Evolutionary conservation across 2,113 vertebrate species (phyloP).

Genomic region (Mionectes macconnelli): DNA sequence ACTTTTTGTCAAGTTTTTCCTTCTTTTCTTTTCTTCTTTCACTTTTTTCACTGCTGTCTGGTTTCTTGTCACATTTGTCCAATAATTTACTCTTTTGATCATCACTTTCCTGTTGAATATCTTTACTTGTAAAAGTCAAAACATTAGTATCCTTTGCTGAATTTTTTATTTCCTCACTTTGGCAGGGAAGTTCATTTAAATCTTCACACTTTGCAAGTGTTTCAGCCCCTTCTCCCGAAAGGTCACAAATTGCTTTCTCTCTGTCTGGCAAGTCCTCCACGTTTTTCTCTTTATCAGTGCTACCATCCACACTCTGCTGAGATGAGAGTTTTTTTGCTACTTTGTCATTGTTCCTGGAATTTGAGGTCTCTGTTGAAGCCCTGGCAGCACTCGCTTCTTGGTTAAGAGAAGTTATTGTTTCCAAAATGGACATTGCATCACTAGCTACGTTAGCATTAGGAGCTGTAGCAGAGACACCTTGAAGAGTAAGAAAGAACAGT

Average conservation of each 20-base stretch:
- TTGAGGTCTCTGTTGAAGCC: conserved; percentile 73
- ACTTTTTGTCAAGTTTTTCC: conserved; percentile 76
- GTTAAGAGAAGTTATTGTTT: conserved; percentile 90
- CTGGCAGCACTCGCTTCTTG: conserved; percentile 87
- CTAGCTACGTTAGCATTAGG: conserved; percentile 74
- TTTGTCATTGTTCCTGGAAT: conserved; percentile 68
- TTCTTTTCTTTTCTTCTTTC: conserved; percentile 81
- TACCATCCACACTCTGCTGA: conserved; percentile 68
- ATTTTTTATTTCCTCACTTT: conserved; percentile 72
- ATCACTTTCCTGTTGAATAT: conserved; percentile 73
- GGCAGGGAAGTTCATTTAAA: conserved; percentile 59
- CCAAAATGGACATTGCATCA: conserved; percentile 90
- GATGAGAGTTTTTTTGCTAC: conserved; percentile 61
- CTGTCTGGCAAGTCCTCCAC: conserved; percentile 66
- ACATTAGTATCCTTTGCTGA: conserved; percentile 59
- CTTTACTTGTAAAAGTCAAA: conserved; percentile 61
- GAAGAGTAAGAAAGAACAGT: neutral
- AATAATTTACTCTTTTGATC: conserved; percentile 70
- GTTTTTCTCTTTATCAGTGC: conserved; percentile 70
- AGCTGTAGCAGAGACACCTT: conserved; percentile 70
- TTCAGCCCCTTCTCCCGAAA: conserved; percentile 71
- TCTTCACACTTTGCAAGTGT: conserved; percentile 69
- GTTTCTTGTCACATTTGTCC: conserved; percentile 77
- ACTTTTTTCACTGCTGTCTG: conserved; percentile 69
- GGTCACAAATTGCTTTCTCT: conserved; percentile 73